Conservation (phyloP, 2,888 invertebrate genomes). For the Cephus runcator region DNA sequence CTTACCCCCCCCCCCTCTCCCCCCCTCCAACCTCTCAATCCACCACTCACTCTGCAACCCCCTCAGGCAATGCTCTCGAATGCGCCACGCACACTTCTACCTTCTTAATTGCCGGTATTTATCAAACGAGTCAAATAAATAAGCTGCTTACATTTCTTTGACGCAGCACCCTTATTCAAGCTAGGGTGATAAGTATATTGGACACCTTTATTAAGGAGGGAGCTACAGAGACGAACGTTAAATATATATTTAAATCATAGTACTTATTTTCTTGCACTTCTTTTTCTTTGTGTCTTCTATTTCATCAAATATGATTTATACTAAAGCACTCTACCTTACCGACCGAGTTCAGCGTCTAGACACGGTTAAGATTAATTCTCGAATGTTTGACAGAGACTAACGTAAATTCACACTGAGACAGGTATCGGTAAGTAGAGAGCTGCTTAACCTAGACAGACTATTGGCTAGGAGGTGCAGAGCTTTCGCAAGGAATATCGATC, state of each 20-base stretch:
- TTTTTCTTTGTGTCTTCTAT: not conserved
- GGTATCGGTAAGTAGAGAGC: not conserved
- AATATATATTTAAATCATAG: not conserved
- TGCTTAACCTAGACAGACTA: not conserved
- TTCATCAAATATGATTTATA: not conserved
- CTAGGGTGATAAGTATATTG: conserved; percentile 48
- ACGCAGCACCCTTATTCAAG: conserved; percentile 47
- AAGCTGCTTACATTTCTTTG: conserved; percentile 57
- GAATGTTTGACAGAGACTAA: not conserved
- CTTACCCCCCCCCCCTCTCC: conserved; percentile 1
- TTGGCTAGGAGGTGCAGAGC: not conserved
- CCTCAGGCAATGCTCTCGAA: conserved; percentile 8
- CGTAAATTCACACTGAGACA: not conserved
- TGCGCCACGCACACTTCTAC: conserved; percentile 17
- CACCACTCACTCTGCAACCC: conserved; percentile 7
- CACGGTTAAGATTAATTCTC: not conserved
- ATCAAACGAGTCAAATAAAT: conserved; percentile 59
- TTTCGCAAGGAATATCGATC: not conserved
- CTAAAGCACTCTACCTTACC: not conserved
- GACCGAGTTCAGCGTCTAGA: not conserved
- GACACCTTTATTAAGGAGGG: conserved; percentile 8
- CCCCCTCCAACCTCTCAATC: conserved; percentile 2
- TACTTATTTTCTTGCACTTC: not conserved
- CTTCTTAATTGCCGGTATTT: conserved; percentile 57
- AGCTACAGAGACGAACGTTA: not conserved